Evolutionary conservation across 2,888 invertebrate species (phyloP), one percentile per base, ranked within the genome.

Genomic region (Limulus polyphemus): DNA sequence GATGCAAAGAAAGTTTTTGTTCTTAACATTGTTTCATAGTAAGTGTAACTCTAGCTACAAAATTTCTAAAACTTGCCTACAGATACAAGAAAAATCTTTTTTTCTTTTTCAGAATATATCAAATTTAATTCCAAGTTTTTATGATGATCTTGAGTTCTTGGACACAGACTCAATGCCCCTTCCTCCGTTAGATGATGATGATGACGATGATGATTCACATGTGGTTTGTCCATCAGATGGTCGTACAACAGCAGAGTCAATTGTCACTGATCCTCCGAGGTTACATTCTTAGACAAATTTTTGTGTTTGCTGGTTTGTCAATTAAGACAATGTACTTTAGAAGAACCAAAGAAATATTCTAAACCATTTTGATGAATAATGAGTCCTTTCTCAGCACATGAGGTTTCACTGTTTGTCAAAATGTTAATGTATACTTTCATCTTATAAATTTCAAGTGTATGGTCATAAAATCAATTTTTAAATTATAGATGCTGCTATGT

Each of bases 51-150:
- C 5, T 32, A 32, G 7, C 32, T 2, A 54, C 54, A 13, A 2
- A 54, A 11, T n/a, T 17, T 54, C 54, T n/a, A 77, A 10, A 13
- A 59, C 13, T 55, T 51, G n/a, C 54, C 9, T 13, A 5, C 47
- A 14, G 49, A 17, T 46, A 47, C 49, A 54, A 11, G 65, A 54
- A n/a, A n/a, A n/a, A 17, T 58, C 11, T 48, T 32, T 49, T 55
- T 49, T 56, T 11, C 17, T 52, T 50, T 69, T 70, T 10, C 65
- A 75, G 75, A 71, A 72, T 64, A 74, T 76, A 49, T 71, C 73
- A 7, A 60, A 65, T 51, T 65, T 84, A 68, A 81, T 84, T 60
- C 83, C 82, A 32, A 80, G 82, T 74, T 84, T 84, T 75, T 82
- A 83, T 65, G 78, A 81, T 32, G 81, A 82, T 56, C 70, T 80